Evolutionary conservation across 2,113 vertebrate species (phyloP).

Genomic region (Nematolebias whitei): DNA sequence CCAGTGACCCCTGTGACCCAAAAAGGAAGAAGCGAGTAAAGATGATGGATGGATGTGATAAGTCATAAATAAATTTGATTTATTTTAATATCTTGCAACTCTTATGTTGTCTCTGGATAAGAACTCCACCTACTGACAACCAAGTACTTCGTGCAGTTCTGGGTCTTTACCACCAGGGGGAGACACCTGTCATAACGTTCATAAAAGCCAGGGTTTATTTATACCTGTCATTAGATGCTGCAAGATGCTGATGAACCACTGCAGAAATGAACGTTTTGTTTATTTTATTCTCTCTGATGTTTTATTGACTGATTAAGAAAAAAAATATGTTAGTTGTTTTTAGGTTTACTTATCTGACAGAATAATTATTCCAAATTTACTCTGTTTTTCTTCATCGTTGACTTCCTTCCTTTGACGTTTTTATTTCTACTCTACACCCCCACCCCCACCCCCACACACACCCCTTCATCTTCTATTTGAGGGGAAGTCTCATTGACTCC

Average conservation of each 20-base stretch:
- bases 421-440: slow-evolving; percentile 14
- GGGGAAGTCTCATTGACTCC: slow-evolving; percentile 41
- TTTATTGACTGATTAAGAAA: slow-evolving; percentile 8
- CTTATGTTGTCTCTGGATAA: too few relatives aligned
- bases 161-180: slow-evolving; percentile 58
- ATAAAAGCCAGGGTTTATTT: slow-evolving; percentile 39
- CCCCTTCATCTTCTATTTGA: slow-evolving; percentile 15
- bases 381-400: slow-evolving; percentile 15
- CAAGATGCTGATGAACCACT: slow-evolving; percentile 13
- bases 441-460: too few relatives aligned
- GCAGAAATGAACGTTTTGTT: slow-evolving; percentile 28
- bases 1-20: too few relatives aligned
- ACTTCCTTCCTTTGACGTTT: slow-evolving; percentile 25
- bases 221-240: slow-evolving; percentile 23
- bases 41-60: too few relatives aligned
- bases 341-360: neutral
- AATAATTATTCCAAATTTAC: slow-evolving; percentile 11
- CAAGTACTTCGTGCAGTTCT: slow-evolving; percentile 19
- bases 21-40: too few relatives aligned
- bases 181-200: slow-evolving; percentile 38
- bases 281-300: neutral
- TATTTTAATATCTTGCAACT: too few relatives aligned
- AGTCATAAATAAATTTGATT: too few relatives aligned
- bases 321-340: too few relatives aligned
- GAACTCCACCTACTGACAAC: too few relatives aligned